Percentiles rank a stretch among this genome's conserved stretches.
These are phyloP conservation scores for Nibea coibor DNA, from an alignment of 2,113 vertebrate genomes.

Conservation along the genomic window DNA sequence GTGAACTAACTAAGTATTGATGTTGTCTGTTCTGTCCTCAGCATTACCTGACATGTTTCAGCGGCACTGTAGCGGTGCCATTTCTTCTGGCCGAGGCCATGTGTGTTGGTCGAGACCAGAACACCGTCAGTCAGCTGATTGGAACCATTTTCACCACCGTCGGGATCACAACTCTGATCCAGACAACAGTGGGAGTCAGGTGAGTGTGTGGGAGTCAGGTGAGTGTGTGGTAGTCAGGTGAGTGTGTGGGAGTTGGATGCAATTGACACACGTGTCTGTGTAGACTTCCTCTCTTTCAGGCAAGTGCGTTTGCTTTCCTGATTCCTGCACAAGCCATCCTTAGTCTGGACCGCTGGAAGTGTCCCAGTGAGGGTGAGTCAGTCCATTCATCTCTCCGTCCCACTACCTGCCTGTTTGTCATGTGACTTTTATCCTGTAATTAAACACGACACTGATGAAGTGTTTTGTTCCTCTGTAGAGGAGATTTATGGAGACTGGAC, in stretches of 20 bases:
- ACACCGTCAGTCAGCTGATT: constrained; percentile 93
- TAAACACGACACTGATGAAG: background rate
- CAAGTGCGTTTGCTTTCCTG: constrained; percentile 75
- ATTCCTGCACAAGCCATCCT: constrained; percentile 78
- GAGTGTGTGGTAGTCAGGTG: constrained; percentile 73
- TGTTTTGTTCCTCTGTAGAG: constrained; percentile 78
- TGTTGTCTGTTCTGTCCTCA: constrained; percentile 56
- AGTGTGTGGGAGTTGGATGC: too few species aligned
- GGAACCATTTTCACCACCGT: constrained; percentile 97
- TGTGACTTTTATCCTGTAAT: background rate
- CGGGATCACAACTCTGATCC: constrained; percentile 95
- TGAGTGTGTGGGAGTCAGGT: constrained; percentile 67
- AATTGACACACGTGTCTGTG: background rate
- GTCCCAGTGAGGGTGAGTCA: constrained; percentile 70
- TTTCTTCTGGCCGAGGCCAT: constrained; percentile 95
- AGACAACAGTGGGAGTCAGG: constrained; percentile 94
- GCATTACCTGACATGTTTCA: constrained; percentile 99
- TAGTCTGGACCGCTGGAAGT: constrained; percentile 73
- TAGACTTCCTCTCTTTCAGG: constrained; percentile 77
- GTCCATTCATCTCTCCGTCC: background rate
- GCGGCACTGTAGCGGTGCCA: constrained; percentile 94
- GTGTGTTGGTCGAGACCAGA: constrained; percentile 93
- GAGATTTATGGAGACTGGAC: constrained; percentile 95
- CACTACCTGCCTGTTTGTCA: background rate
- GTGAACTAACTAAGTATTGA: background rate